Evolutionary conservation across 2,888 invertebrate species (phyloP).

Genomic region (Polyploca ridens): DNA sequence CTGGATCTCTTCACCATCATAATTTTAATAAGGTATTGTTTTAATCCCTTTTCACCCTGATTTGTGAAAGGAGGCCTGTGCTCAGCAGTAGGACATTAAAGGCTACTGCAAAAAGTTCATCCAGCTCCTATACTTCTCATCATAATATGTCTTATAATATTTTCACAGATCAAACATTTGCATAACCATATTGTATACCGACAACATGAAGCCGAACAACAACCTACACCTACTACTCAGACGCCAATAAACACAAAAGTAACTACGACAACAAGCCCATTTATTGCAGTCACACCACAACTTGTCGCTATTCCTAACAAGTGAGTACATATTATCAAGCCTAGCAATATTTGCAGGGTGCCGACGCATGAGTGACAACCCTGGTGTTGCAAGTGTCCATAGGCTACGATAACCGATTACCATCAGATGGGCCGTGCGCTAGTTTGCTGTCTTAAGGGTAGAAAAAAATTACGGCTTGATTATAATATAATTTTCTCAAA

Average conservation of each 20-base stretch:
- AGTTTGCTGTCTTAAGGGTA: too few species aligned
- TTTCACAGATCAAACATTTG: background rate
- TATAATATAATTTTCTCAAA: background rate
- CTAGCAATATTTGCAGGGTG: too few species aligned
- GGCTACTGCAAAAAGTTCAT: too few species aligned
- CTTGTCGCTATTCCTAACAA: background rate
- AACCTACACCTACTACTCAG: background rate
- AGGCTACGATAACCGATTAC: too few species aligned
- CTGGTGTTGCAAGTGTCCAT: too few species aligned
- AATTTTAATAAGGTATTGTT: conserved; percentile 36
- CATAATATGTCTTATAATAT: background rate
- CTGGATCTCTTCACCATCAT: conserved; percentile 21
- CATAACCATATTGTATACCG: background rate
- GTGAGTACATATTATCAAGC: background rate
- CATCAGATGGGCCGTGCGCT: too few species aligned
- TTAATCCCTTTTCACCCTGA: too few species aligned
- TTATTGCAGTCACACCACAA: background rate
- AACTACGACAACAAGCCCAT: background rate
- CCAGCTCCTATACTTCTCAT: background rate
- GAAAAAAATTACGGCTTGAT: too few species aligned
- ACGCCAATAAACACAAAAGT: background rate
- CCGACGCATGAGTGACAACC: background rate
- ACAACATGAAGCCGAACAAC: background rate
- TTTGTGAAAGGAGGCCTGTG: too few species aligned
- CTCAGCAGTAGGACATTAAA: too few species aligned